These are phyloP conservation scores for Poeciliopsis retropinna DNA, from an alignment of 2,113 vertebrate species.

Conservation along the genomic window DNA sequence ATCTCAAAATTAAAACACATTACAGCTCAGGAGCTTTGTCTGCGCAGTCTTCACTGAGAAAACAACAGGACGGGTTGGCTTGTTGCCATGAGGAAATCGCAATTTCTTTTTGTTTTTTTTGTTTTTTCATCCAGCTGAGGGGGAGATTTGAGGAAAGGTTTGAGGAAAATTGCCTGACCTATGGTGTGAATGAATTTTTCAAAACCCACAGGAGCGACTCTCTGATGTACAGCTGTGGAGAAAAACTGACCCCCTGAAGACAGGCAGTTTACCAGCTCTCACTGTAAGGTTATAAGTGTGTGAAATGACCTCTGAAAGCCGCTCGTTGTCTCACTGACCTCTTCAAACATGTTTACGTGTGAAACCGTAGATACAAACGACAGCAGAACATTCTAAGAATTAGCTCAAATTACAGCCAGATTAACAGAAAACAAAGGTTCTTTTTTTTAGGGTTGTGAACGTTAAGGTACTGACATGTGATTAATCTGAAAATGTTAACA, in stretches of 20 bases:
- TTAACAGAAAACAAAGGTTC: too few relatives aligned
- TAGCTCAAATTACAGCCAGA: too few relatives aligned
- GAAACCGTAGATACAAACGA: background rate
- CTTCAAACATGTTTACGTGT: background rate
- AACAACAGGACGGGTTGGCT: constrained; percentile 2
- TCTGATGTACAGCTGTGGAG: constrained; percentile 12
- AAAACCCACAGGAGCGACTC: constrained; percentile 26
- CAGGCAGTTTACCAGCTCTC: background rate
- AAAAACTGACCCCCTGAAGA: constrained; percentile 9
- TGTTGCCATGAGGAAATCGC: constrained; percentile 8
- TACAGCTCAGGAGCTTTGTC: constrained; percentile 18
- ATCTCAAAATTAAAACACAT: constrained; percentile 62
- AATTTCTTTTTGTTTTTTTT: background rate
- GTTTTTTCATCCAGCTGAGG: background rate
- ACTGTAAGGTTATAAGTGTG: background rate
- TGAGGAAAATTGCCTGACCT: constrained; percentile 16
- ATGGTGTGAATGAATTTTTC: constrained; percentile 31
- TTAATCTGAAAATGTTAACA: too few relatives aligned
- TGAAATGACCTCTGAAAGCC: background rate
- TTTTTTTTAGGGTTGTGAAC: too few relatives aligned
- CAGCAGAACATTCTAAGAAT: background rate
- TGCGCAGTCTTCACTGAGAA: background rate
- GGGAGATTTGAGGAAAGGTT: constrained; percentile 27
- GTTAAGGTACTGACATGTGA: too few relatives aligned
- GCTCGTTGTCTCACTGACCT: background rate